Percentiles rank a stretch among this genome's conserved stretches.
phyloP scores from a whole-genome alignment of 2,797 vertebrate species.

The Sardinella longiceps region DNA sequence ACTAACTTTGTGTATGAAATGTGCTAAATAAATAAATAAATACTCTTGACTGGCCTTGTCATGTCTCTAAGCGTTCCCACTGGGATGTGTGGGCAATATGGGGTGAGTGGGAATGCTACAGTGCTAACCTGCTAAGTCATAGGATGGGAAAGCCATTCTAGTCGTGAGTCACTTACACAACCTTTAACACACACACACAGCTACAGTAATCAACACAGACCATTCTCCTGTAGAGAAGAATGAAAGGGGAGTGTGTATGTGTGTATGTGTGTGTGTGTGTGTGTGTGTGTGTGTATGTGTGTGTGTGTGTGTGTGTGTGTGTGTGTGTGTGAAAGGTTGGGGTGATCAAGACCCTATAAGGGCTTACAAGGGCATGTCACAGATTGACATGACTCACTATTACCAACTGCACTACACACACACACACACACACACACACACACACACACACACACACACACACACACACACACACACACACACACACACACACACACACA shows the following conservation, averaged over 20 bases:
- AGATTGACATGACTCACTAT: conserved; percentile 48
- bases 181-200: conserved; percentile 49
- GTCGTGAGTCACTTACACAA: background rate
- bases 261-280: no score
- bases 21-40: no score
- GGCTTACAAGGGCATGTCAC: background rate
- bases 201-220: background rate
- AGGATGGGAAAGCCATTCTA: background rate
- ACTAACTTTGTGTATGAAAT: no score
- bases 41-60: no score
- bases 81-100: no score
- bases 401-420: background rate
- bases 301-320: no score
- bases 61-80: no score
- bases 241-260: conserved; percentile 74
- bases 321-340: conserved; percentile 58
- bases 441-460: background rate
- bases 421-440: conserved; percentile 1
- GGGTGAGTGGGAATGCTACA: conserved; percentile 33
- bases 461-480: background rate
- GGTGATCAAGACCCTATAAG: conserved; percentile 51
- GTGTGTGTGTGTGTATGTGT: conserved; percentile 47
- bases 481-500: background rate
- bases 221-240: conserved; percentile 57
- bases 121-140: background rate